These are phyloP conservation scores for Lasiommata megera DNA, from an alignment of 2,888 invertebrate genomes.

Conservation along the genomic window DNA sequence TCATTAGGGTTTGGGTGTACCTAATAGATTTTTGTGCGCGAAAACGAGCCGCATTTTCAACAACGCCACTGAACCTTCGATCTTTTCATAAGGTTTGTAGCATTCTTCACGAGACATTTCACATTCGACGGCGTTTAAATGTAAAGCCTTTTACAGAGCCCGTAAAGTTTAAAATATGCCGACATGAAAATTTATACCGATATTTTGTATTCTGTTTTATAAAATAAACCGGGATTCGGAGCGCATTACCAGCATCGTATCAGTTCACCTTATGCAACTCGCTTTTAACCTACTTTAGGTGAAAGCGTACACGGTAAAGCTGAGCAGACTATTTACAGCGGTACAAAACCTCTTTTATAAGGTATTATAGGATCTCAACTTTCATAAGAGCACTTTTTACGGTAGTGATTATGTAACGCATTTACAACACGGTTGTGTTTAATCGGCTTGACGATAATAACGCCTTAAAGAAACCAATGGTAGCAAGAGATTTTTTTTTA, in stretches of 20 bases:
- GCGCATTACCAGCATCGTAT: conserved; percentile 30
- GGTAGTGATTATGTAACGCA: not conserved
- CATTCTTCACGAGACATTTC: conserved; percentile 5
- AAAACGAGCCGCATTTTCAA: conserved; percentile 4
- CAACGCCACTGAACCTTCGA: conserved; percentile 7
- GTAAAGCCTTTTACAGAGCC: not conserved
- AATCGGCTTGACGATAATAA: no score
- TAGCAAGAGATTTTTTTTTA: no score
- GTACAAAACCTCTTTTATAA: conserved; percentile 15
- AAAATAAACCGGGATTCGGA: conserved; percentile 29
- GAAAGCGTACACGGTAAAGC: conserved; percentile 35
- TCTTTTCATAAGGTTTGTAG: conserved; percentile 3
- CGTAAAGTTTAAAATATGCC: conserved; percentile 12
- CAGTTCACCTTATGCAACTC: conserved; percentile 52
- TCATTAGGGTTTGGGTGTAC: not conserved
- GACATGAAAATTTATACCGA: conserved; percentile 4
- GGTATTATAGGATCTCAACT: conserved; percentile 7
- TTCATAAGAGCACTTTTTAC: not conserved
- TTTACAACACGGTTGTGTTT: not conserved
- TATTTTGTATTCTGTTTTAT: conserved; percentile 27
- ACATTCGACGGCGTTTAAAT: not conserved
- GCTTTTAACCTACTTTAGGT: conserved; percentile 64
- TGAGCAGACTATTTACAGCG: conserved; percentile 25
- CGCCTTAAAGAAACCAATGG: no score
- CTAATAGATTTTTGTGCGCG: not conserved